phyloP scores from a whole-genome alignment of 2,888 invertebrate species.

The Pedicia rivosa region DNA sequence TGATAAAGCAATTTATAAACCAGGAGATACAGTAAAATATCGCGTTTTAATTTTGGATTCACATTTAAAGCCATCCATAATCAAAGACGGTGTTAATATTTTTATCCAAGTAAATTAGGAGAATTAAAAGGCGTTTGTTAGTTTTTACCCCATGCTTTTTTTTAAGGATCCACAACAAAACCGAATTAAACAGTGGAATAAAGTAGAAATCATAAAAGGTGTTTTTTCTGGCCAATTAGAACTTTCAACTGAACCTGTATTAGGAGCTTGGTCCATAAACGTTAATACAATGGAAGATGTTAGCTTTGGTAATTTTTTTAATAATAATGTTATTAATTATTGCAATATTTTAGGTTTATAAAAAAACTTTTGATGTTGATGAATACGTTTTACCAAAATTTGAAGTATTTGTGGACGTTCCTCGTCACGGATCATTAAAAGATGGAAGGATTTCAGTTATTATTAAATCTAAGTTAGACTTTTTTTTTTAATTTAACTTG shows the following conservation, averaged over 20 bases:
- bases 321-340: too few species aligned
- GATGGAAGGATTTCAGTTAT: slow-evolving; percentile 64
- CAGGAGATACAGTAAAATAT: slow-evolving; percentile 67
- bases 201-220: slow-evolving; percentile 49
- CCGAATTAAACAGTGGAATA: slow-evolving; percentile 64
- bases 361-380: slow-evolving; percentile 50
- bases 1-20: slow-evolving; percentile 83
- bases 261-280: slow-evolving; percentile 78
- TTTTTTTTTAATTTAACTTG: too few species aligned
- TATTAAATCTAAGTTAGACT: slow-evolving; percentile 67
- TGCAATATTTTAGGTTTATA: too few species aligned
- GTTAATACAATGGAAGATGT: too few species aligned
- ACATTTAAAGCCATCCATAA: slow-evolving; percentile 53
- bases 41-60: slow-evolving; percentile 40
- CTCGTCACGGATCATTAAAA: slow-evolving; percentile 64
- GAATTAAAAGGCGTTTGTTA: not conserved
- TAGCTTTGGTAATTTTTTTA: too few species aligned
- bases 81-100: too few species aligned
- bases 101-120: too few species aligned
- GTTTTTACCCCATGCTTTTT: too few species aligned
- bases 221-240: slow-evolving; percentile 60
- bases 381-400: slow-evolving; percentile 91
- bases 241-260: slow-evolving; percentile 64
- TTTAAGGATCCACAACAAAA: slow-evolving; percentile 59
- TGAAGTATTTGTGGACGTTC: slow-evolving; percentile 68